Evolutionary conservation across 2,797 vertebrate species (phyloP), one percentile per base, ranked within the genome.

Genomic region (Anguilla obscura): DNA sequence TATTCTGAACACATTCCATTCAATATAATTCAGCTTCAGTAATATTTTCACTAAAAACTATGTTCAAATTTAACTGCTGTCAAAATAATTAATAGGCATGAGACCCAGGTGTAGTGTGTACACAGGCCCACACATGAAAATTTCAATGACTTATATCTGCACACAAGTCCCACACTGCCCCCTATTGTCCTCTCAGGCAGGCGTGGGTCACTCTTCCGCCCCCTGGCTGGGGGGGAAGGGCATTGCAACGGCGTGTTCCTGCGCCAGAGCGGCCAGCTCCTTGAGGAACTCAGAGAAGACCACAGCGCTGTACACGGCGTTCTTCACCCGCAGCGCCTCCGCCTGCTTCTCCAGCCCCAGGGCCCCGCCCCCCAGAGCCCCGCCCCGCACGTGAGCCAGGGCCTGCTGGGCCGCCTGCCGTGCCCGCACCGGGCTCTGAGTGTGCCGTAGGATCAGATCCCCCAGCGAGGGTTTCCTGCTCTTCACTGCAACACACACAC

Each of bases 271-370:
- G 0, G 98, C 98, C 94, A 99, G 94, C 93, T 99, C 98, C 93
- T 99, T 99, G 88, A 99, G 97, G 95, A 99, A 99, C 94, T 99
- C 98, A 0, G 97, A 96, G 94, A 99, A 99, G 94, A 99, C 96
- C 87, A 99, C 97, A 0, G 98, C 96, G 54, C 98, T 98, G 96
- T 99, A 99, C 80, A 99, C 98, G 0, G 97, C 97, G 58, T 99
- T 99, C 94, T 98, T 98, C 87, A 98, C 97, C 0, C 98, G 96
- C 90, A 99, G 96, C 0, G 97, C 98, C 92, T 99, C 97, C 0
- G 96, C 96, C 91, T 98, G 97, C 90, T 96, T 97, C 93, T 98
- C 97, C 89, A 96, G 88, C 36, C 94, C 69, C 88, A 0, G 94
- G 92, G 0, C 90, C 45, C 0, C 93, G 91, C 66, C 94, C 91